A percentile compares a stretch with the other conserved stretches of the same genome.
phyloP scores from a whole-genome alignment of 1,140 invertebrate species.

The Piezodorus guildinii region DNA sequence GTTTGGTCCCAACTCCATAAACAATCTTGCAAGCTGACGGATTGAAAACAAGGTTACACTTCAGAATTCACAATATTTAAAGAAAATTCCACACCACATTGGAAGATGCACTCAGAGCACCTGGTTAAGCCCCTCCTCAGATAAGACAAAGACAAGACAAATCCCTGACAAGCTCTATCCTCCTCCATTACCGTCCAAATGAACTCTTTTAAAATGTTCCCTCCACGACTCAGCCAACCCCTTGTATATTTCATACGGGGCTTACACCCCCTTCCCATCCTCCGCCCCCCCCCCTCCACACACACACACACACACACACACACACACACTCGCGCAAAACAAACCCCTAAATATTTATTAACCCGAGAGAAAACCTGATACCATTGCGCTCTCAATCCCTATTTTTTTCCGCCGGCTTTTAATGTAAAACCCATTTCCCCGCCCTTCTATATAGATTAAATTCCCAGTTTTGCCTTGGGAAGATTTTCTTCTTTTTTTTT shows the following conservation, averaged over 20 bases:
- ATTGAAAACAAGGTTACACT: no score
- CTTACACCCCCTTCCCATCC: neutral
- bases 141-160: neutral
- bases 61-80: no score
- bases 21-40: no score
- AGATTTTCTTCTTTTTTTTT: slow-evolving; percentile 1
- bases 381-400: slow-evolving; percentile 1
- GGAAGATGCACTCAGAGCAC: neutral
- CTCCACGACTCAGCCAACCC: neutral
- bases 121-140: neutral
- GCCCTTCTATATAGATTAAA: slow-evolving; percentile 13
- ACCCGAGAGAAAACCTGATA: slow-evolving; percentile 3
- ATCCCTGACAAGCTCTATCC: neutral
- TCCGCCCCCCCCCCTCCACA: neutral
- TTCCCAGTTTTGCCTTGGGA: neutral
- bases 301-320: slow-evolving; percentile 7
- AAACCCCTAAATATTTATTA: slow-evolving; percentile 11
- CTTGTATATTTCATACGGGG: slow-evolving; percentile 12
- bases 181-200: slow-evolving; percentile 7
- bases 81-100: neutral
- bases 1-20: no score
- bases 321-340: neutral
- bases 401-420: slow-evolving; percentile 3
- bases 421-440: slow-evolving; percentile 10
- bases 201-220: slow-evolving; percentile 14